Base-by-base conservation (phyloP, 1,140 invertebrate species). In the Lutraria rhynchaena region DNA sequence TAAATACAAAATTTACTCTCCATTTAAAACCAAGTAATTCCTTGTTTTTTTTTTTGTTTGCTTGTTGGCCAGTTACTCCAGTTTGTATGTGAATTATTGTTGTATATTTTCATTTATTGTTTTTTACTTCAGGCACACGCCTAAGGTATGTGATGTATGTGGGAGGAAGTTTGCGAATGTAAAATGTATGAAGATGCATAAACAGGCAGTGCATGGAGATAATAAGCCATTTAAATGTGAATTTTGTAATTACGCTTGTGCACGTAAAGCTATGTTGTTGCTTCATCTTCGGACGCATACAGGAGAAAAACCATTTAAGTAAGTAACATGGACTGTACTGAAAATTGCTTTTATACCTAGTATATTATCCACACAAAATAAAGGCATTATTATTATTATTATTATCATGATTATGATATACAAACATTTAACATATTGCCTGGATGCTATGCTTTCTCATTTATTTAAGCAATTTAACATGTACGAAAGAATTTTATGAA, bases 171-270 rank as follows among this genome's bases (percentile, higher is more conserved):
- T 96, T 89, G 94, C 95, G 0, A 95, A 96, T 85, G 94, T 94
- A 1, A 96, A 96, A 89, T 95, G 95, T 85, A 90, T 96, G 15
- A 95, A 95, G 69, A 95, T 95, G 89, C 96, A 97, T 80, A 94
- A 96, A 11, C 95, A 96, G 88, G 94, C 94, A 1, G 96, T 96
- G 0, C 96, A 96, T 88, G 95, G 95, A 35, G 95, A 96, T 87
- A 91, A 96, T 19, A 95, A 96, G 83, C 95, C 95, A 0, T 96
- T 95, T 84, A 94, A 95, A 53, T 97, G 96, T 86, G 94, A 94
- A 81, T 95, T 95, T 75, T 97, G 96, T 89, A 95, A 95, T 11
- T 95, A 96, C 86, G 94, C 95, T 63, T 95, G 94, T 60, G 94
- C 91, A 9, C 74, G 92, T 24, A 92, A 92, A 65, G 91, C 92